phyloP scores from a whole-genome alignment of 2,888 invertebrate species.

The Nycteola revayana region DNA sequence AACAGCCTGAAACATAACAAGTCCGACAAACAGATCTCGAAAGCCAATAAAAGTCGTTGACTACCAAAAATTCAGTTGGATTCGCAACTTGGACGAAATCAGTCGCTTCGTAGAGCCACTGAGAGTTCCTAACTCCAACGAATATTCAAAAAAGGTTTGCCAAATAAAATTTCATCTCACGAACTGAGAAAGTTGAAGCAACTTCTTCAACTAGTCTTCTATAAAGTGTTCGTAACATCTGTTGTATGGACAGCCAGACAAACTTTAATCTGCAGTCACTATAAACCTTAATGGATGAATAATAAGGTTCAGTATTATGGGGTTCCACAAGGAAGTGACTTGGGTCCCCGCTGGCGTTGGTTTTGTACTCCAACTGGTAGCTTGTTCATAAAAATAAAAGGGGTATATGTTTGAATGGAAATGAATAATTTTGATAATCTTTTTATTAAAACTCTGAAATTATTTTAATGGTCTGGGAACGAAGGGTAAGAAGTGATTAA shows the following conservation, averaged over 20 bases:
- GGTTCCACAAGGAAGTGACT: constrained; percentile 4
- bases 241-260: constrained; percentile 61
- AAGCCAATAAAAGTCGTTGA: constrained; percentile 39
- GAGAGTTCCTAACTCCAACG: constrained; percentile 31
- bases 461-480: constrained; percentile 38
- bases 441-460: constrained; percentile 32
- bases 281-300: background rate
- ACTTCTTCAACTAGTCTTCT: constrained; percentile 54
- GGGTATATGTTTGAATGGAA: constrained; percentile 42
- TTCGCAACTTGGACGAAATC: constrained; percentile 32
- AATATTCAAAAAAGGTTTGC: constrained; percentile 65
- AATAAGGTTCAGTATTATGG: background rate
- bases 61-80: constrained; percentile 35
- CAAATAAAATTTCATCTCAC: constrained; percentile 74
- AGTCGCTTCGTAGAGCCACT: constrained; percentile 27
- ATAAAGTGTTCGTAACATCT: constrained; percentile 70
- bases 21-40: constrained; percentile 22
- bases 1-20: constrained; percentile 22
- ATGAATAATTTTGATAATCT: constrained; percentile 37
- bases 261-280: constrained; percentile 29
- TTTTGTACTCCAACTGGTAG: constrained; percentile 60
- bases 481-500: background rate
- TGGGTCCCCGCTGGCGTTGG: constrained; percentile 48
- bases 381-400: constrained; percentile 64
- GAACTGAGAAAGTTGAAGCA: constrained; percentile 56